These are phyloP conservation scores for Greenwoodochromis staneri DNA, from an alignment of 2,113 vertebrate species.

Conservation along the genomic window DNA sequence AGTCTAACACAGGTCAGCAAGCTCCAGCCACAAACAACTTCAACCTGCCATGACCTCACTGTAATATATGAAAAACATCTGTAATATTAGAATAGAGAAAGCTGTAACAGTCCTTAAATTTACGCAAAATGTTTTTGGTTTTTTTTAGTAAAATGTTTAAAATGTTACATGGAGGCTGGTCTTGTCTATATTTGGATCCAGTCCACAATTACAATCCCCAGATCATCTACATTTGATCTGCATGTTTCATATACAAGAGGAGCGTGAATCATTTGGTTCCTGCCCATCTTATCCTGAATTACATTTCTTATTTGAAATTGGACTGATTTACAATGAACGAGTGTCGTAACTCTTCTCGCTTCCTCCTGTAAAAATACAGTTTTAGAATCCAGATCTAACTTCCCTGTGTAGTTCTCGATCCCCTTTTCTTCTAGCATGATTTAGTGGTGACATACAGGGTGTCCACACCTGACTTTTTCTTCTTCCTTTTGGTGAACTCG, in stretches of 20 bases:
- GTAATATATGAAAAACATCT: neutral
- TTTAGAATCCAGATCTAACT: neutral
- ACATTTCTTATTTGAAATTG: neutral
- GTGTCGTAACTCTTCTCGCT: neutral
- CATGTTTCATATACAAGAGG: neutral
- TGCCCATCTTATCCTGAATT: neutral
- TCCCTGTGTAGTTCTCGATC: neutral
- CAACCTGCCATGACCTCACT: neutral
- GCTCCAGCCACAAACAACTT: neutral
- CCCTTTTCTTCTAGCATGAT: neutral
- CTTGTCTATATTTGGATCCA: neutral
- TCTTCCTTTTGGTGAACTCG: neutral
- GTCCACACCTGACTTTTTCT: neutral
- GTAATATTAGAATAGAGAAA: neutral
- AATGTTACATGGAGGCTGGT: neutral
- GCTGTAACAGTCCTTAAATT: neutral
- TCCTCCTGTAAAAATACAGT: neutral
- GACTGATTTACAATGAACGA: neutral
- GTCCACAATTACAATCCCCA: neutral
- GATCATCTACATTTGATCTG: neutral
- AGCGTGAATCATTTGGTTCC: fast-evolving
- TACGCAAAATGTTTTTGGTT: neutral
- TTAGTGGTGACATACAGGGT: neutral
- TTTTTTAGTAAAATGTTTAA: neutral
- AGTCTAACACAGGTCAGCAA: neutral